phyloP scores from a whole-genome alignment of 2,888 invertebrate species.

The Notodonta ziczac region DNA sequence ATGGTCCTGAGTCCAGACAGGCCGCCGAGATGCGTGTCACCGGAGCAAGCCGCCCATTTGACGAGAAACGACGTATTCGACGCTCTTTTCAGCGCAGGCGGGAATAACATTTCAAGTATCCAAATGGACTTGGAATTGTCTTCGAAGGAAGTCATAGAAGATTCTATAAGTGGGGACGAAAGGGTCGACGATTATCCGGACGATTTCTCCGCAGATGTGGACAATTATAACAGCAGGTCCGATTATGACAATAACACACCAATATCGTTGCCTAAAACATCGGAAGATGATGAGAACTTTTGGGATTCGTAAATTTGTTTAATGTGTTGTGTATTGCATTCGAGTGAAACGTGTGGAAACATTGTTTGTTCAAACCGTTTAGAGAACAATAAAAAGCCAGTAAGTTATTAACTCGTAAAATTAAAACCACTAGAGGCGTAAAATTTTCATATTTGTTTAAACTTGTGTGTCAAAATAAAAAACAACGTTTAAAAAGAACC shows the following conservation, averaged over 20 bases:
- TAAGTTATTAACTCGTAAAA: too few species aligned
- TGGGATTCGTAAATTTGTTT: slow-evolving; percentile 61
- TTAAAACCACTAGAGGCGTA: too few species aligned
- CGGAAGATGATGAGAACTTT: slow-evolving; percentile 63
- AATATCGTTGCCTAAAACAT: slow-evolving; percentile 59
- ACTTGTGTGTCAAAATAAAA: slow-evolving; percentile 44
- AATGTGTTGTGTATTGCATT: slow-evolving; percentile 6
- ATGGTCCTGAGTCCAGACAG: not conserved
- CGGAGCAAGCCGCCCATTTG: slow-evolving; percentile 40
- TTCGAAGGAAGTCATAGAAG: slow-evolving; percentile 39
- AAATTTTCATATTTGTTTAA: too few species aligned
- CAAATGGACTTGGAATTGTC: slow-evolving; percentile 44
- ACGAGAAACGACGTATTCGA: slow-evolving; percentile 54
- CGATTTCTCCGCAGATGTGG: slow-evolving; percentile 66
- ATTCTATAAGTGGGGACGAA: slow-evolving; percentile 40
- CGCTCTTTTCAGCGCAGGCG: slow-evolving; percentile 51
- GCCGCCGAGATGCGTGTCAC: slow-evolving; percentile 25
- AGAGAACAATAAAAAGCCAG: not conserved
- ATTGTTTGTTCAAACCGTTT: not conserved
- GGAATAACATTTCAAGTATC: slow-evolving; percentile 43
- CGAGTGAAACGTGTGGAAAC: slow-evolving; percentile 1
- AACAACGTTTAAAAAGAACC: slow-evolving; percentile 45
- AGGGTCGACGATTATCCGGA: slow-evolving; percentile 48
- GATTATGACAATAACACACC: slow-evolving; percentile 55
- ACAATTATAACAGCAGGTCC: slow-evolving; percentile 61